phyloP scores from a whole-genome alignment of 2,797 vertebrate genomes.

The Orestias chungarensis region DNA sequence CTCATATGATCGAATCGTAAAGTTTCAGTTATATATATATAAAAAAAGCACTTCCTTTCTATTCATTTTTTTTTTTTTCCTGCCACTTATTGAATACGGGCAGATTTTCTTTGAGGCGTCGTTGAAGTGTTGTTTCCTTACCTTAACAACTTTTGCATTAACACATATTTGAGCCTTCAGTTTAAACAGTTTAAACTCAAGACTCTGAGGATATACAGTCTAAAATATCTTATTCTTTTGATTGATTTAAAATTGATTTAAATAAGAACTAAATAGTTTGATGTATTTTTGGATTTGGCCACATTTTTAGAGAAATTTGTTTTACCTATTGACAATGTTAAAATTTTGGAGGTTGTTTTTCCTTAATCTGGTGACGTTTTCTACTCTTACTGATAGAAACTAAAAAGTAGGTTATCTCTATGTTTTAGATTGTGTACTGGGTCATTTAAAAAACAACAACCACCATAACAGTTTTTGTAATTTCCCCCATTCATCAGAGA shows the following conservation, averaged over 20 bases:
- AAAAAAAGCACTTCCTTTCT: not conserved
- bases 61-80: not conserved
- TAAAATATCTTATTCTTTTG: too few relatives aligned
- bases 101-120: too few relatives aligned
- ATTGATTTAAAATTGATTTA: too few relatives aligned
- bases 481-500: not conserved
- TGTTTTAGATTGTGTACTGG: not conserved
- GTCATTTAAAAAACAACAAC: not conserved
- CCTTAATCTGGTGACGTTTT: not conserved
- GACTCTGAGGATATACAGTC: too few relatives aligned
- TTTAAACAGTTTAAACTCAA: not conserved
- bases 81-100: not conserved
- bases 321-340: not conserved
- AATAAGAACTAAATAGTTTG: too few relatives aligned
- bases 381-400: not conserved
- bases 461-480: not conserved
- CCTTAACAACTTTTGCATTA: not conserved
- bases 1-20: not conserved
- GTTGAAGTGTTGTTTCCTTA: too few relatives aligned
- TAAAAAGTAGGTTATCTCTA: not conserved
- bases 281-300: too few relatives aligned
- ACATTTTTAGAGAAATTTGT: not conserved
- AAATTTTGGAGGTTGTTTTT: not conserved
- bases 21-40: not conserved
- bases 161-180: too few relatives aligned